phyloP scores from a whole-genome alignment of 2,888 invertebrate genomes.

The Pammene fasciana region DNA sequence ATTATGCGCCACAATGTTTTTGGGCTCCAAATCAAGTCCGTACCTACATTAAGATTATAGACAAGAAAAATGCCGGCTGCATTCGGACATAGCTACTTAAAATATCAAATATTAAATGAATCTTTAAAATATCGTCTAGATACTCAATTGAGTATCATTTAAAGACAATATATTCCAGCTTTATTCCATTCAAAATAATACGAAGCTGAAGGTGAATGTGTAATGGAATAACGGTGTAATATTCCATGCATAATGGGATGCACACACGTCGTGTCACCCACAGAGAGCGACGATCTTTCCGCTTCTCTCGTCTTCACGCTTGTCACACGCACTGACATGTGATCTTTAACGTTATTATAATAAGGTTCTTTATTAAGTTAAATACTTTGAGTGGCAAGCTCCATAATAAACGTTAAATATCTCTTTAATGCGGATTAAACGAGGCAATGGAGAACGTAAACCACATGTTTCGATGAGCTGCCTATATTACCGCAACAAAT shows the following conservation, averaged over 20 bases:
- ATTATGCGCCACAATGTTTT: too few species aligned
- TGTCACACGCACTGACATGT: slow-evolving; percentile 8
- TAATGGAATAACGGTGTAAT: neutral
- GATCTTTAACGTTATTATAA: slow-evolving; percentile 6
- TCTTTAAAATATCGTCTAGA: too few species aligned
- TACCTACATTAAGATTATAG: too few species aligned
- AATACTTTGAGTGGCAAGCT: neutral
- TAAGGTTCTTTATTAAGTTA: neutral
- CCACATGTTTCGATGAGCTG: too few species aligned
- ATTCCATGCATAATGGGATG: slow-evolving; percentile 9
- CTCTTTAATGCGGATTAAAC: neutral
- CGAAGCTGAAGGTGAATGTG: neutral
- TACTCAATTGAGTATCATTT: too few species aligned
- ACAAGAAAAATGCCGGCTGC: too few species aligned
- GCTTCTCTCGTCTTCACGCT: slow-evolving; percentile 11
- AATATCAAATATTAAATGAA: too few species aligned
- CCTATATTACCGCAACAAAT: too few species aligned
- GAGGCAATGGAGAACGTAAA: too few species aligned
- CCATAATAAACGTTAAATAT: neutral
- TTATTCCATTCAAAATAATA: neutral
- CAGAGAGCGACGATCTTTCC: slow-evolving; percentile 19
- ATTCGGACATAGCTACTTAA: too few species aligned
- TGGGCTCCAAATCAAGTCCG: too few species aligned
- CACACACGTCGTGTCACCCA: slow-evolving; percentile 7
- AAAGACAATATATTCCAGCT: neutral